Base-by-base conservation (phyloP, 2,113 vertebrate species). In the Heteronetta atricapilla region DNA sequence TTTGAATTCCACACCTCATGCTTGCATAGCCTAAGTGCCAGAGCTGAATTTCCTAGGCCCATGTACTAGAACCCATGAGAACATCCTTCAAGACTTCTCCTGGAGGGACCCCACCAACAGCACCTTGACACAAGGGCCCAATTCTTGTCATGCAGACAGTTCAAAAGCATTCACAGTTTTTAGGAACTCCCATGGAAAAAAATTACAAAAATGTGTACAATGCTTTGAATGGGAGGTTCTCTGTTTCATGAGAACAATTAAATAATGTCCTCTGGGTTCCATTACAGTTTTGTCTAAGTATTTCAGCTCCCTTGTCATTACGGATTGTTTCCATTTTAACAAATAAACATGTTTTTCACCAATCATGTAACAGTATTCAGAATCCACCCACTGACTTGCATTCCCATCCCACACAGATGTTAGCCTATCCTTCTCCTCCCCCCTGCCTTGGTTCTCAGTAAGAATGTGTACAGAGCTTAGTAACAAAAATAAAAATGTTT, bases 361-460 rank as follows among this genome's bases (percentile, higher is more conserved):
- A 97, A 89, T 97, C 97, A 95, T 96, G 96, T 94, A 93, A 96
- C 96, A 94, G 95, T 73, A 74, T 91, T 98, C 82, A 91, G 93
- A 96, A 95, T 98, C 98, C 98, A 97, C 97, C 97, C 97, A 98
- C 96, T 95, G 95, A 91, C 95, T 97, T 94, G 93, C 97, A 98
- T 97, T 98, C 97, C 97, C 95, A 97, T 97, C 97, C 96, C 97
- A 98, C 98, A 97, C 98, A 98, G 98, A 98, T 98, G 96, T 97
- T 97, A 93, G 95, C 95, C 97, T 96, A 73, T 89, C 96, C 67
- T 16, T 25, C 14, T 76, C 90, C 46, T 97, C 46, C 14, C 36
- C 36, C 12, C 46, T 55, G 70, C 86, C 78, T 84, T 89, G 69
- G 21, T 89, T 95, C 84, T 97, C 53, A 91, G 55, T 81, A 96